Evolutionary conservation across 2,797 vertebrate genomes (phyloP), one percentile per base, ranked within the genome.

Genomic region (Chiloscyllium punctatum): DNA sequence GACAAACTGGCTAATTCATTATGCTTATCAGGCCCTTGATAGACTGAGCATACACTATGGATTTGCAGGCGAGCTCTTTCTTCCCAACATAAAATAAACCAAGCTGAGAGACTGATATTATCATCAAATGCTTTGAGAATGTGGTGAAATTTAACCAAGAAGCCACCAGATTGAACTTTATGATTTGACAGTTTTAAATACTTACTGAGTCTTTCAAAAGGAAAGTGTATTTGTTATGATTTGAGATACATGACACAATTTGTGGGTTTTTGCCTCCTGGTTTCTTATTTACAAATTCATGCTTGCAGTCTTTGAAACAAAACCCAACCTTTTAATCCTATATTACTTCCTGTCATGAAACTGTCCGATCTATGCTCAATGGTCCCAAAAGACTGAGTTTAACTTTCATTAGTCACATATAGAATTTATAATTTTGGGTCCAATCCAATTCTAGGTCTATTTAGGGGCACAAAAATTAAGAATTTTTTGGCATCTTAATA

Each of bases 281-380:
- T 96, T 96, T 96, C 96, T 97, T 96, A 96, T 96, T 96, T 96
- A 90, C 95, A 96, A 72, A 90, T 97, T 97, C 96, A 72, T 96
- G 42, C 51, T 48, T 96, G 96, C 96, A 96, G 96, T 7, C 97
- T 98, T 97, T 97, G 98, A 98, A 98, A 97, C 96, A 0, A 6
- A 96, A 97, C 96, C 96, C 97, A 95, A 72, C 96, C 97, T 96
- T 97, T 97, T 97, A 96, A 97, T 97, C 97, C 97, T 96, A 87
- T 96, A 96, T 96, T 84, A 96, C 97, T 97, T 97, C 97, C 97
- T 97, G 96, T 96, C 96, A 77, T 95, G 97, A 97, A 97, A 97
- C 97, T 33, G 0, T 96, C 97, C 96, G 13, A 69, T 96, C 97
- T 96, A 96, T 96, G 95, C 96, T 96, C 96, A 91, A 97, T 0